A percentile compares a stretch with the other conserved stretches of the same genome.
Evolutionary conservation across 1,140 invertebrate genomes (phyloP).

Genomic region (Sarcophaga bullata): DNA sequence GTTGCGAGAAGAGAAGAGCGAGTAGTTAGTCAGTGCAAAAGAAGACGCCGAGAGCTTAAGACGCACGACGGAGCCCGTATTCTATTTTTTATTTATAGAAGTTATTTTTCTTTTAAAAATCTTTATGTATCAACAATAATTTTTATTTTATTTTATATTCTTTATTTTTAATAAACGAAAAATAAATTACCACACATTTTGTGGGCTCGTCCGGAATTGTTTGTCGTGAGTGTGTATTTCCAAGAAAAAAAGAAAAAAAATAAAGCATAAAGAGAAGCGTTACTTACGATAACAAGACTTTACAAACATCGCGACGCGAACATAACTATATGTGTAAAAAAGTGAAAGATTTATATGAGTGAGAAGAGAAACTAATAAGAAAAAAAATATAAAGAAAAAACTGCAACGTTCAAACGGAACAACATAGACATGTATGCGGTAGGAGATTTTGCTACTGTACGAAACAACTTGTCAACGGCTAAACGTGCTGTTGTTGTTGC

Average conservation of each 20-base stretch:
- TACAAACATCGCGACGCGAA: background rate
- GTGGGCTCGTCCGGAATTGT: background rate
- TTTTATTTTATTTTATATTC: too few relatives aligned
- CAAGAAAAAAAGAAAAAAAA: background rate
- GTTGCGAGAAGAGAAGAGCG: too few relatives aligned
- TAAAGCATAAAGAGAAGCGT: background rate
- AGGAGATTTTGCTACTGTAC: slow-evolving; percentile 7
- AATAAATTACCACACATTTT: background rate
- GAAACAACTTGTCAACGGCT: background rate
- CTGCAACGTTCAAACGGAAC: too few relatives aligned
- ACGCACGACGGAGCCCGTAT: too few relatives aligned
- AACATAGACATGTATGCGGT: background rate
- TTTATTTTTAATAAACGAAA: background rate
- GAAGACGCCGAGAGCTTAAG: too few relatives aligned
- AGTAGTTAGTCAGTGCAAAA: too few relatives aligned
- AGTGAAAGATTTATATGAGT: background rate
- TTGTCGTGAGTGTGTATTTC: background rate
- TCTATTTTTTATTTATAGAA: too few relatives aligned
- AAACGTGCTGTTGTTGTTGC: background rate
- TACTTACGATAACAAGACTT: background rate
- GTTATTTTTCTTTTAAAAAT: too few relatives aligned
- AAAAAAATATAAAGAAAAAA: background rate
- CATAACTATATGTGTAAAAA: background rate
- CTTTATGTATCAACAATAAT: too few relatives aligned
- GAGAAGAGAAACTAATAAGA: background rate